Percentiles rank a stretch among this genome's conserved stretches.
Conservation (phyloP, 2,797 vertebrate genomes). For the Monodelphis domestica region DNA sequence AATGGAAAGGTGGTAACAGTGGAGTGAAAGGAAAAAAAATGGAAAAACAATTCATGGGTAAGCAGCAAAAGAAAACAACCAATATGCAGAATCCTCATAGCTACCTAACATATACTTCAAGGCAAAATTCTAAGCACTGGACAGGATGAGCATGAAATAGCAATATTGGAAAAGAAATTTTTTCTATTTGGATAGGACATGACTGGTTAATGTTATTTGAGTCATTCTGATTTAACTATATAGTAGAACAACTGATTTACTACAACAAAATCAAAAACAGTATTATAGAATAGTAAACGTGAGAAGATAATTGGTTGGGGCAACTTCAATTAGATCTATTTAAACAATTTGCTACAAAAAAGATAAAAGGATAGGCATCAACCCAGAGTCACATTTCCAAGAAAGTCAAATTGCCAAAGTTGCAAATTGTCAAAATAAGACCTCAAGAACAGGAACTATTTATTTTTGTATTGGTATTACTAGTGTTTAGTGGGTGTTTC, state of each 20-base stretch:
- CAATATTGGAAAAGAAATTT: not conserved
- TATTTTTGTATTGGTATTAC: not conserved
- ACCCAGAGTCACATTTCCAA: not conserved
- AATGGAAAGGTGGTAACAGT: not conserved
- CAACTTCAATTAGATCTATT: not conserved
- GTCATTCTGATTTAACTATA: not conserved
- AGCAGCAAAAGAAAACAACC: not conserved
- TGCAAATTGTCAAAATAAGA: not conserved
- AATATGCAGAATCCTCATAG: not conserved
- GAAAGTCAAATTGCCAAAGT: not conserved
- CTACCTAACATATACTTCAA: not conserved
- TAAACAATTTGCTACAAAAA: not conserved
- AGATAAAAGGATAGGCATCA: not conserved
- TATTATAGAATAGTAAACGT: not conserved
- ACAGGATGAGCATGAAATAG: not conserved
- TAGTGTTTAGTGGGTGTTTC: not conserved
- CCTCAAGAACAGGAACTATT: not conserved
- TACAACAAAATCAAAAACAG: not conserved
- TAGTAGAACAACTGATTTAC: not conserved
- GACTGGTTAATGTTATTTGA: not conserved
- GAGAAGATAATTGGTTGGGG: not conserved
- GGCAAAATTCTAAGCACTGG: not conserved
- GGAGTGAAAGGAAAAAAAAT: not conserved
- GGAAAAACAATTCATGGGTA: not conserved
- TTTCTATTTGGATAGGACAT: not conserved